Evolutionary conservation across 2,888 invertebrate species (phyloP).

Genomic region (Odiellus spinosus): DNA sequence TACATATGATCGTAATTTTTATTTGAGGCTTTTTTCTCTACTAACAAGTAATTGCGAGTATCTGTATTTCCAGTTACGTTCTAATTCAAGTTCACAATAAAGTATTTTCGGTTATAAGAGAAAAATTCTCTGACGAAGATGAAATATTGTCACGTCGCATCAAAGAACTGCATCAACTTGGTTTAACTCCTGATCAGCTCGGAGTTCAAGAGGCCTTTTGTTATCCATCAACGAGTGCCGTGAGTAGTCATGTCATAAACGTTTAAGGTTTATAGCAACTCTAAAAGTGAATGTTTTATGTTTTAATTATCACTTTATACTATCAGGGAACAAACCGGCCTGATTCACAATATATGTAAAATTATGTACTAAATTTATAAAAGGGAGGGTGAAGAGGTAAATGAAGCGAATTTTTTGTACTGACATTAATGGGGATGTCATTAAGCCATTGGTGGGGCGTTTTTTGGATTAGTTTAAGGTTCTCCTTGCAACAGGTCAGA

Average conservation of each 20-base stretch:
- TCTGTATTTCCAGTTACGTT: slow-evolving; percentile 23
- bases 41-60: too few relatives aligned
- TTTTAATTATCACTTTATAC: neutral
- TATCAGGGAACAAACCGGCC: neutral
- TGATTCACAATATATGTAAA: neutral
- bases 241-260: too few relatives aligned
- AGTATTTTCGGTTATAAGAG: slow-evolving; percentile 25
- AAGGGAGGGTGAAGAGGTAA: too few relatives aligned
- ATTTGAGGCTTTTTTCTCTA: too few relatives aligned
- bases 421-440: too few relatives aligned
- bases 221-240: slow-evolving; percentile 26
- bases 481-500: too few relatives aligned
- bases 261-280: too few relatives aligned
- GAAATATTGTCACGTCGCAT: slow-evolving; percentile 22
- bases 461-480: too few relatives aligned
- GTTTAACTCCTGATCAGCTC: slow-evolving; percentile 24
- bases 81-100: slow-evolving; percentile 25
- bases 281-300: neutral
- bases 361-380: too few relatives aligned
- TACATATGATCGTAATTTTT: too few relatives aligned
- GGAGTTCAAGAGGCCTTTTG: slow-evolving; percentile 24
- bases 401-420: too few relatives aligned
- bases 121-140: slow-evolving; percentile 22
- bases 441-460: too few relatives aligned
- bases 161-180: slow-evolving; percentile 17